Percentiles rank a stretch among this genome's conserved stretches.
Evolutionary conservation across 2,888 invertebrate species (phyloP).

Genomic region (Helicoverpa assulta): DNA sequence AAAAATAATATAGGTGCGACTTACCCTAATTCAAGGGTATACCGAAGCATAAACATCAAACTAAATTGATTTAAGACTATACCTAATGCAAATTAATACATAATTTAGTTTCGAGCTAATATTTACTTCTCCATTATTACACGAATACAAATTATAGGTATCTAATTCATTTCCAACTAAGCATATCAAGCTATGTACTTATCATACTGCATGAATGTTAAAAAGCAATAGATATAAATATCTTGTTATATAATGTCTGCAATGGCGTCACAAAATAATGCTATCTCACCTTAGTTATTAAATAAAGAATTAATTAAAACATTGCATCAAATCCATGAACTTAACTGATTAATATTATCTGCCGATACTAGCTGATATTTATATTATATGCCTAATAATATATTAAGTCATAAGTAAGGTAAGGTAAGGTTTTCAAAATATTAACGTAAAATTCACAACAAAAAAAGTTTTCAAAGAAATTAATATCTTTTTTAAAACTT

Average conservation of each 20-base stretch:
- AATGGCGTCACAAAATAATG: slow-evolving; percentile 3
- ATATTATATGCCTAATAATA: neutral
- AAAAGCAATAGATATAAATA: neutral
- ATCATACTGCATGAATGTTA: neutral
- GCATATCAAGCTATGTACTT: neutral
- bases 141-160: neutral
- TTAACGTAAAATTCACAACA: no score
- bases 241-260: neutral
- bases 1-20: no score
- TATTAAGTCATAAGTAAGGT: slow-evolving; percentile 10
- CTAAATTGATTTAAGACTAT: no score
- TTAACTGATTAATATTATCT: slow-evolving; percentile 45
- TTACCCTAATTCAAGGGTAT: no score
- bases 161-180: no score
- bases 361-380: slow-evolving; percentile 11
- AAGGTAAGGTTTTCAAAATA: neutral
- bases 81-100: no score
- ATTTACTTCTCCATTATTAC: neutral
- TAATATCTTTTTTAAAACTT: no score
- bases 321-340: slow-evolving; percentile 44
- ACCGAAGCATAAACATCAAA: no score
- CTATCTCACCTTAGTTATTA: slow-evolving; percentile 1
- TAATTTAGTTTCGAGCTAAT: no score
- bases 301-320: slow-evolving; percentile 30
- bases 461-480: no score